Evolutionary conservation across 64 coral and sea anemone species (phyloP).

Genomic region (Montipora efflorescens): DNA sequence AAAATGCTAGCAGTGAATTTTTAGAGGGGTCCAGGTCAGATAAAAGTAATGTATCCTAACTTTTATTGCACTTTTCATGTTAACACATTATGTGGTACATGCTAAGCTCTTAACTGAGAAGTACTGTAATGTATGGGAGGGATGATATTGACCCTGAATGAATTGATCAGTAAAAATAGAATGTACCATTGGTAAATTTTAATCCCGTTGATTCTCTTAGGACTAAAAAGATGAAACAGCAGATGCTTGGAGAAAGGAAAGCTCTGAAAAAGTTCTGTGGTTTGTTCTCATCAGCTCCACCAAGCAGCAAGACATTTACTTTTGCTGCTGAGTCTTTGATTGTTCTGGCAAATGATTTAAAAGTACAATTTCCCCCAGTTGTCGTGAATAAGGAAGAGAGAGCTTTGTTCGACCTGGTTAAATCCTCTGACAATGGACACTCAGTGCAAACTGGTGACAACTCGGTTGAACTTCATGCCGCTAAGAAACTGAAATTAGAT

Average conservation of each 20-base stretch:
- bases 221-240: slow-evolving; percentile 48
- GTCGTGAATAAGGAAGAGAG: background rate
- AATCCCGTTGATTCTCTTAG: background rate
- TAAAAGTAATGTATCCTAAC: too few species aligned
- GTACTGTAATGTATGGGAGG: too few species aligned
- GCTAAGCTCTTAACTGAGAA: too few species aligned
- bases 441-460: background rate
- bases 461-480: background rate
- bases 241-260: slow-evolving; percentile 39
- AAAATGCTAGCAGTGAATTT: too few species aligned
- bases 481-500: background rate
- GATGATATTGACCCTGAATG: too few species aligned
- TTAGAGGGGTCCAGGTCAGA: too few species aligned
- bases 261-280: slow-evolving; percentile 52
- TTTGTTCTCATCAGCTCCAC: background rate
- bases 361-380: background rate
- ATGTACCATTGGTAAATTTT: too few species aligned
- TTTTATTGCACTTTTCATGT: too few species aligned
- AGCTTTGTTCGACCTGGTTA: background rate
- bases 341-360: slow-evolving; percentile 49
- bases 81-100: too few species aligned
- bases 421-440: background rate
- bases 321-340: slow-evolving; percentile 40
- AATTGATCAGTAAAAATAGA: too few species aligned
- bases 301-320: slow-evolving; percentile 33